Evolutionary conservation across 2,113 vertebrate genomes (phyloP), one percentile per base, ranked within the genome.

Genomic region (Cyanoderma ruficeps): DNA sequence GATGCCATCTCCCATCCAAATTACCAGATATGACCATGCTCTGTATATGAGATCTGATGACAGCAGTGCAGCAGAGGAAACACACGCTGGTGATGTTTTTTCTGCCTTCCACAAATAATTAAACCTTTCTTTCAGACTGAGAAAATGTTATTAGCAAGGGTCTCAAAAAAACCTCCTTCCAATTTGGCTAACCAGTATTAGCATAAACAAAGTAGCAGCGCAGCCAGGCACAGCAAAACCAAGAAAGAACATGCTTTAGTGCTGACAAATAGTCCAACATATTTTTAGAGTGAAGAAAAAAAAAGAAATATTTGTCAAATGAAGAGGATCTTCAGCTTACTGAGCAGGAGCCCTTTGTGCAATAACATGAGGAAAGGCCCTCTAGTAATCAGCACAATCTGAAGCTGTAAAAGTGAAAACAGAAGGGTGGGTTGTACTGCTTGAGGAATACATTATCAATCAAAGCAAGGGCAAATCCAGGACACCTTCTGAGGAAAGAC

Each of bases 391-490:
- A 88, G 41, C 64, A 53, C 37, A 60, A 72, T 59, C 35, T 80
- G 46, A 81, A 95, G 57, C 76, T 68, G 52, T 74, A 41, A 76
- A 70, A 97, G 96, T 67, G 41, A 69, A 96, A 97, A 94, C 93
- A 87, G 80, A 75, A 92, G 83, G 33, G 33, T 81, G 39, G 46
- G 71, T 94, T 97, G 59, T 92, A 81, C 77, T 95, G 81, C 80
- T 96, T 50, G 39, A 97, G 64, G 83, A 97, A 96, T 86, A 94
- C 50, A 93, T 92, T 93, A 96, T 90, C 81, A 94, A 83, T 96
- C 93, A 97, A 96, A 97, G 47, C 18, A 65, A 97, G 61, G 69
- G 56, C 60, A 96, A 94, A 89, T 46, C 60, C 82, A 83, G 65
- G 86, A 97, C 39, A 52, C 55, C 65, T 96, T 96, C 71, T 76